Evolutionary conservation across 2,888 invertebrate genomes (phyloP).

Genomic region (Hirtodrosophila trivittata): DNA sequence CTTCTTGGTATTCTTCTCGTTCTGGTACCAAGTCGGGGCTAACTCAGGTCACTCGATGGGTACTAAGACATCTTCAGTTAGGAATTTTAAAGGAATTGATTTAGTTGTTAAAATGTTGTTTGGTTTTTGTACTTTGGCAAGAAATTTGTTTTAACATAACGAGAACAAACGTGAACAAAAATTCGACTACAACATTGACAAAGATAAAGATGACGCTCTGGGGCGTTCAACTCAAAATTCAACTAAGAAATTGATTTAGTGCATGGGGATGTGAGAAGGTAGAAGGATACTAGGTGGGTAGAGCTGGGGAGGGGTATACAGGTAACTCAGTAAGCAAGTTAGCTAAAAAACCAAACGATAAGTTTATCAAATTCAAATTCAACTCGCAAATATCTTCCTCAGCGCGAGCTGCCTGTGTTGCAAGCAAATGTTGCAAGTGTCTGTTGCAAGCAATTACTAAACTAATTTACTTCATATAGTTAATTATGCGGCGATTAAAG

Average conservation of each 20-base stretch:
- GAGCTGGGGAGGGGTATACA: slow-evolving; percentile 38
- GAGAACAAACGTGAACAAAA: slow-evolving; percentile 79
- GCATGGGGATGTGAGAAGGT: slow-evolving; percentile 30
- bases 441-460: slow-evolving; percentile 46
- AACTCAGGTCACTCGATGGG: slow-evolving; percentile 2
- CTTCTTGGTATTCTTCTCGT: slow-evolving; percentile 10
- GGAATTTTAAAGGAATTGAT: slow-evolving; percentile 72
- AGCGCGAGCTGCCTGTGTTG: no score
- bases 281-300: slow-evolving; percentile 23
- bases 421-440: slow-evolving; percentile 34
- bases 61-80: no score
- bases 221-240: slow-evolving; percentile 66
- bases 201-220: slow-evolving; percentile 55
- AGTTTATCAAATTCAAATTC: slow-evolving; percentile 21
- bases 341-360: slow-evolving; percentile 55
- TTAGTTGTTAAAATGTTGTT: slow-evolving; percentile 52
- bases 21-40: slow-evolving; percentile 40
- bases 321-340: slow-evolving; percentile 77
- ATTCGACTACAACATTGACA: slow-evolving; percentile 77
- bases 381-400: neutral
- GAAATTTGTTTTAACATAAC: slow-evolving; percentile 76
- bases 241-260: slow-evolving; percentile 80
- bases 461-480: slow-evolving; percentile 38
- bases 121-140: slow-evolving; percentile 74
- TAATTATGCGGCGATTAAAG: slow-evolving; percentile 72